Evolutionary conservation across 2,113 vertebrate species (phyloP), one percentile per base, ranked within the genome.

Genomic region (Empidonax traillii): DNA sequence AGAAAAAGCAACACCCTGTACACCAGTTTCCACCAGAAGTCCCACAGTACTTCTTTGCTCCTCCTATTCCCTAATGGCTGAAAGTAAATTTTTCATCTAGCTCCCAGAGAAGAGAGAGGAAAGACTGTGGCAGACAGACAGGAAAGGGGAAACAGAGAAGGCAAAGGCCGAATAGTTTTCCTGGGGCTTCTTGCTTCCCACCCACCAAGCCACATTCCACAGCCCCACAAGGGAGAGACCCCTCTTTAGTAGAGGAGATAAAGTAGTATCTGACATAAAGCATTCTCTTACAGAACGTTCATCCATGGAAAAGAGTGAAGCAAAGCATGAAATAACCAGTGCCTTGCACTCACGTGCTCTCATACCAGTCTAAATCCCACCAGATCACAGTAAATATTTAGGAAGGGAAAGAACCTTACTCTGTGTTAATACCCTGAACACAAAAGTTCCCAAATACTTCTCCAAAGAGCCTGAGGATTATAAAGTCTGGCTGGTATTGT

Each of bases 131-230:
- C 73, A 86, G 67, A 21, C 47, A 68, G 41, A 71, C 86, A 93
- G 84, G 68, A 96, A 94, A 87, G 52, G 61, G 76, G 76, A 68
- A 95, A 87, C 10, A 63, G 52, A 80, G 33, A 14, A 95, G 52
- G 47, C 91, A 92, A 92, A 93, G 95, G 91, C 76, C 44, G 52
- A 92, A 89, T 78, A 89, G 68, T 65, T 90, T 55, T 87, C 76
- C 56, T 75, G 61, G 30, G 55, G 52, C 77, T 90, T 74, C 83
- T 92, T 90, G 84, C 52, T 81, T 95, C 91, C 91, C 96, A 92
- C 95, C 90, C 93, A 96, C 73, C 76, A 92, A 86, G 87, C 6
- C 80, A 81, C 94, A 94, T 96, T 92, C 94, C 94, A 67, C 21
- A 88, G 56, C 30, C 78, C 55, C 89, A 56, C 69, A 89, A 88